These are phyloP conservation scores for Tamandua tetradactyla DNA, from an alignment of 2,797 vertebrate species.

Conservation along the genomic window DNA sequence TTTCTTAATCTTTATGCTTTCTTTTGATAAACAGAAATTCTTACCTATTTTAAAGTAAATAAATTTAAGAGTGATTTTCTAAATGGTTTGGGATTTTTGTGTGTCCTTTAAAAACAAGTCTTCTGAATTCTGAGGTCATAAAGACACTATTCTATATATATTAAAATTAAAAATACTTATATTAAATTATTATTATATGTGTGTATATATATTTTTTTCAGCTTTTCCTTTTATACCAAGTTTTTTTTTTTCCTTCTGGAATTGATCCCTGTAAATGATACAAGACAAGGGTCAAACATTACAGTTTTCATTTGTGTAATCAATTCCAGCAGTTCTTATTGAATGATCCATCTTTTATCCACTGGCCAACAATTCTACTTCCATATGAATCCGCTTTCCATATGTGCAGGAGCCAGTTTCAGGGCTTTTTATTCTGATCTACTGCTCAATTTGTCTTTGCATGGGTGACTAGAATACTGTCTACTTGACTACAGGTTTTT, in stretches of 20 bases:
- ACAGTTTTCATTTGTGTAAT: neutral
- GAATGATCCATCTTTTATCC: neutral
- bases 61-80: neutral
- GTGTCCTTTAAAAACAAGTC: neutral
- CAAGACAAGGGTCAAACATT: neutral
- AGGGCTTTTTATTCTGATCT: neutral
- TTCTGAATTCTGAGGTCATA: neutral
- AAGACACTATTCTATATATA: neutral
- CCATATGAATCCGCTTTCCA: neutral
- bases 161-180: too few relatives aligned
- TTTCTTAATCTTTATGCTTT: neutral
- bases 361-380: neutral
- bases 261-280: neutral
- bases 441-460: neutral
- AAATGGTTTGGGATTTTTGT: neutral
- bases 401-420: neutral
- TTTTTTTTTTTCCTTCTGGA: neutral
- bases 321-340: neutral
- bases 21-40: neutral
- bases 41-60: slow-evolving; percentile 46
- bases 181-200: too few relatives aligned
- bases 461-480: neutral
- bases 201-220: neutral
- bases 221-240: neutral
- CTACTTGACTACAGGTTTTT: neutral